Conservation (phyloP, 2,113 vertebrate species). For the Sebastes fasciatus region DNA sequence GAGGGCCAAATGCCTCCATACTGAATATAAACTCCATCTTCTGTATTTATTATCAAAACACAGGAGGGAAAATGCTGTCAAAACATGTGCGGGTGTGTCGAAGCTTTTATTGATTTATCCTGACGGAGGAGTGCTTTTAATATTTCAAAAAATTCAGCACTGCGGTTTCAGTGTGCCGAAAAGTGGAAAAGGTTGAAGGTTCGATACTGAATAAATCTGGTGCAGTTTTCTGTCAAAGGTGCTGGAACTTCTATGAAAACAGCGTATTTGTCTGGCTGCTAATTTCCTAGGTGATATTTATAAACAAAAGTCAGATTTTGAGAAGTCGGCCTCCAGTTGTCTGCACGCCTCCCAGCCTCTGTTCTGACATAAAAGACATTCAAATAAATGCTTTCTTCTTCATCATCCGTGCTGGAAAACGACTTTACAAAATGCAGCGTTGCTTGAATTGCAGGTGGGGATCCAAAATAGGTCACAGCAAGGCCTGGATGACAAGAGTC, state of each 20-base stretch:
- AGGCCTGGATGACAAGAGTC: slow-evolving; percentile 28
- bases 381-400: slow-evolving; percentile 16
- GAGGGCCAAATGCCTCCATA: not conserved
- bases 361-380: slow-evolving; percentile 13
- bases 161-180: slow-evolving; percentile 11
- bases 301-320: slow-evolving; percentile 20
- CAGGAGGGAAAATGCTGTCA: slow-evolving; percentile 27
- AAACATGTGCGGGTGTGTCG: not conserved
- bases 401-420: slow-evolving; percentile 7
- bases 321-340: slow-evolving; percentile 9
- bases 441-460: slow-evolving; percentile 26
- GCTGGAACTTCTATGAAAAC: slow-evolving; percentile 40
- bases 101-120: slow-evolving; percentile 58
- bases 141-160: slow-evolving; percentile 26
- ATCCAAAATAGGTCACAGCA: slow-evolving; percentile 56
- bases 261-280: slow-evolving; percentile 34
- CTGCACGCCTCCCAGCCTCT: not conserved
- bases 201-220: slow-evolving; percentile 53
- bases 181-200: slow-evolving; percentile 29
- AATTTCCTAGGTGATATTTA: slow-evolving; percentile 28
- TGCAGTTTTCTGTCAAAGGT: slow-evolving; percentile 34
- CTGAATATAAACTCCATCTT: slow-evolving; percentile 30
- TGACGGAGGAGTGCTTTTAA: slow-evolving; percentile 50
- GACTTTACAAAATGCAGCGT: slow-evolving; percentile 36
- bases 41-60: slow-evolving; percentile 44